Evolutionary conservation across 2,888 invertebrate genomes (phyloP).

Genomic region (Cistogaster globosa): DNA sequence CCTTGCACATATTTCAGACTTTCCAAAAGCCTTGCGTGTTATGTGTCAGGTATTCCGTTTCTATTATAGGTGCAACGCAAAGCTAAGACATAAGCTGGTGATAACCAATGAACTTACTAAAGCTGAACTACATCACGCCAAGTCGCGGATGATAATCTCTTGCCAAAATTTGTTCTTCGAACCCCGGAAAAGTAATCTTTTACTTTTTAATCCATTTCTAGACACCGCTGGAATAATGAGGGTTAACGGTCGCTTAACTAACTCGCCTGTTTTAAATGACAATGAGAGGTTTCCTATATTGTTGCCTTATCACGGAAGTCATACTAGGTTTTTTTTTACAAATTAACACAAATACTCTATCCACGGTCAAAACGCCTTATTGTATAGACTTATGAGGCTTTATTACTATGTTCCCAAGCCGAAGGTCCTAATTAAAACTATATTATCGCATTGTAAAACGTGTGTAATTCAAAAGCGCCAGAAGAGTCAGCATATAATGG

Average conservation of each 20-base stretch:
- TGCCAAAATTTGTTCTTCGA: slow-evolving; percentile 16
- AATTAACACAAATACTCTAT: no score
- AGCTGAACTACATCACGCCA: slow-evolving; percentile 1
- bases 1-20: neutral
- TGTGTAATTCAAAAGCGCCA: no score
- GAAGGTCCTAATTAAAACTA: no score
- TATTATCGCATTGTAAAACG: no score
- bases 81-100: neutral
- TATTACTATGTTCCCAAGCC: no score
- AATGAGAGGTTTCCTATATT: slow-evolving; percentile 19
- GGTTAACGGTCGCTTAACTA: slow-evolving; percentile 6
- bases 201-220: slow-evolving; percentile 14
- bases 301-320: slow-evolving; percentile 20
- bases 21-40: neutral
- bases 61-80: slow-evolving; percentile 7
- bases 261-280: neutral
- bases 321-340: neutral
- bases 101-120: neutral
- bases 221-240: slow-evolving; percentile 6
- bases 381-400: no score
- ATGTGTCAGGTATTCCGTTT: slow-evolving; percentile 20
- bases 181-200: slow-evolving; percentile 13
- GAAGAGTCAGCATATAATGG: no score
- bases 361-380: no score
- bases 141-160: neutral